These are phyloP conservation scores for Pholis gunnellus DNA, from an alignment of 2,113 vertebrate species.

Conservation along the genomic window DNA sequence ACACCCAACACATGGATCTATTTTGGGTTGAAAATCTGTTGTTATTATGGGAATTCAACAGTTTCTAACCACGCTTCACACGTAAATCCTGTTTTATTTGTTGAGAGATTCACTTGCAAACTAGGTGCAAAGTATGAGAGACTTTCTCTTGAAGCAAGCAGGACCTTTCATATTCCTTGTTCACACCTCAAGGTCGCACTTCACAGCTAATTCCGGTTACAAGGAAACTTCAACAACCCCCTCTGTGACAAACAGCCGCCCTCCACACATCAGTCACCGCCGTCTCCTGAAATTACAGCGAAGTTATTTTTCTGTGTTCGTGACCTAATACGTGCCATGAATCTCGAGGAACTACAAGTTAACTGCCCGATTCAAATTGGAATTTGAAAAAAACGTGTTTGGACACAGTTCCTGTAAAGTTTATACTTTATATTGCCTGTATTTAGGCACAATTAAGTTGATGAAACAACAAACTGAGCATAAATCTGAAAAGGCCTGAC, in stretches of 20 bases:
- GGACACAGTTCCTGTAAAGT: neutral
- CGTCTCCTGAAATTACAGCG: constrained; percentile 12
- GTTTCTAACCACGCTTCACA: constrained; percentile 70
- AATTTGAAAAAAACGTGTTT: neutral
- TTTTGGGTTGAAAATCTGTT: constrained; percentile 31
- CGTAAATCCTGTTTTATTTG: constrained; percentile 67
- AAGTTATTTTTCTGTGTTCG: neutral
- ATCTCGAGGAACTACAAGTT: neutral
- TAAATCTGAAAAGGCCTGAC: neutral
- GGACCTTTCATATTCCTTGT: constrained; percentile 79
- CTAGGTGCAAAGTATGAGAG: constrained; percentile 88
- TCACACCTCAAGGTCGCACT: constrained; percentile 86
- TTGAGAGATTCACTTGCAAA: constrained; percentile 83
- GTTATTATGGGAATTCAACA: constrained; percentile 54
- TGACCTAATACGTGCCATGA: neutral
- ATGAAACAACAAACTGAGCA: neutral
- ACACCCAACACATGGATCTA: neutral
- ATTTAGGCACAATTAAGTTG: neutral
- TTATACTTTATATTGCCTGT: neutral
- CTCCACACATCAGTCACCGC: constrained; percentile 46
- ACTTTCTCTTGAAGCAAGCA: constrained; percentile 72
- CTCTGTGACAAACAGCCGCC: constrained; percentile 70
- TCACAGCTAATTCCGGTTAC: constrained; percentile 88
- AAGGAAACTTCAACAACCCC: constrained; percentile 76
- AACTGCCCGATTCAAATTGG: too few relatives aligned